Evolutionary conservation across 23 tunicate species (phyloP).

Genomic region (Clavelina lepadiformis): DNA sequence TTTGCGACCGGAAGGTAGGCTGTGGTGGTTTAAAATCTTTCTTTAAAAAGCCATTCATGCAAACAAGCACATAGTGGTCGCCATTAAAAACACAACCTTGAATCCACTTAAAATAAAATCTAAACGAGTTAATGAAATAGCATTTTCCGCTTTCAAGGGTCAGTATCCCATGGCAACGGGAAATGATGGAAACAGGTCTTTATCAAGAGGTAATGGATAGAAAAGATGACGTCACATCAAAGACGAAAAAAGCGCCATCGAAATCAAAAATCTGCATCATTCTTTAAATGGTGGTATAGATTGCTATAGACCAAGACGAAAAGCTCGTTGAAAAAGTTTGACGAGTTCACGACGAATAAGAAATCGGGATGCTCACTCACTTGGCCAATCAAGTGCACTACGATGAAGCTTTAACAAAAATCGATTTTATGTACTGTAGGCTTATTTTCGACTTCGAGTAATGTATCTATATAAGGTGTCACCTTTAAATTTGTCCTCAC

Average conservation of each 20-base stretch:
- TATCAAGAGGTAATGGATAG: conserved; percentile 54
- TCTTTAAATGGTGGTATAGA: not conserved
- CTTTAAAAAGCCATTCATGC: not conserved
- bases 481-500: too few relatives aligned
- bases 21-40: too few relatives aligned
- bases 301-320: not conserved
- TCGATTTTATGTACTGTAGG: too few relatives aligned
- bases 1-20: conserved; percentile 76
- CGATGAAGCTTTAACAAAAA: too few relatives aligned
- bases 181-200: conserved; percentile 64
- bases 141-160: conserved; percentile 17
- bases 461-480: too few relatives aligned
- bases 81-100: not conserved
- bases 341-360: too few relatives aligned
- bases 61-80: not conserved
- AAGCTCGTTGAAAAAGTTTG: not conserved
- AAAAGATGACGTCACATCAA: conserved; percentile 1
- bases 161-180: conserved; percentile 76
- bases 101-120: not conserved
- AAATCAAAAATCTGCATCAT: conserved; percentile 7
- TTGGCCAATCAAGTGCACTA: too few relatives aligned
- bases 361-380: too few relatives aligned
- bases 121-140: not conserved
- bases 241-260: not conserved
- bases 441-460: too few relatives aligned